Percentiles rank a stretch among this genome's conserved stretches.
Evolutionary conservation across 2,797 vertebrate genomes (phyloP).

Genomic region (Tapirus indicus): DNA sequence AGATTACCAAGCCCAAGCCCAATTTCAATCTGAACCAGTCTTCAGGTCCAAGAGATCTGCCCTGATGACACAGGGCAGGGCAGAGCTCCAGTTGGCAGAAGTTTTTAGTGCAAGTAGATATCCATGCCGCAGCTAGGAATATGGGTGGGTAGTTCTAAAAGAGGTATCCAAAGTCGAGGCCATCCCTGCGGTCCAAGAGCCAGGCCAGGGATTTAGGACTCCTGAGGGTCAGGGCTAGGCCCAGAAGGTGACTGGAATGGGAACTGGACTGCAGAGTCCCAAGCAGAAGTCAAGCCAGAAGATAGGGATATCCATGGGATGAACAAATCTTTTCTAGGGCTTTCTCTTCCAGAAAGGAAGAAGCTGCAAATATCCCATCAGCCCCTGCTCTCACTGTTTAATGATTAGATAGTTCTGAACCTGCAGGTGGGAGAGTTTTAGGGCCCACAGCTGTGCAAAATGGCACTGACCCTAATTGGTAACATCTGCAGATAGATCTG

Average conservation of each 20-base stretch:
- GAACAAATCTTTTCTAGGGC: neutral
- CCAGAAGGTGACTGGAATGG: neutral
- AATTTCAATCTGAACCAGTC: neutral
- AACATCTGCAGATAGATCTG: conserved; percentile 61
- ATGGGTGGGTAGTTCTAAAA: neutral
- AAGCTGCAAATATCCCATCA: neutral
- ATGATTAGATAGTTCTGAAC: neutral
- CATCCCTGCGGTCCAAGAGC: neutral
- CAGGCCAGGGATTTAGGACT: neutral
- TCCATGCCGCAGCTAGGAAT: neutral
- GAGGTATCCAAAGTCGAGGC: neutral
- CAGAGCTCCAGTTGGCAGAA: neutral
- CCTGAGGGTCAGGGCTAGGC: neutral
- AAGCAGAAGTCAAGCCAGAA: neutral
- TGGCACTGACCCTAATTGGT: conserved; percentile 42
- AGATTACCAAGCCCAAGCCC: neutral
- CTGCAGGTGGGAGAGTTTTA: conserved; percentile 44
- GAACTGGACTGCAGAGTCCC: neutral
- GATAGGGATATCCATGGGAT: neutral
- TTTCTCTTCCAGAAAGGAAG: neutral
- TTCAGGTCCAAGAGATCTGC: neutral
- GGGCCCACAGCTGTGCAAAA: conserved; percentile 58
- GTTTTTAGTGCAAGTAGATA: neutral
- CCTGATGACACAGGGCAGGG: neutral
- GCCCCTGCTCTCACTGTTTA: neutral